These are phyloP conservation scores for Drosophila picticornis DNA, from an alignment of 2,888 invertebrate genomes.

Conservation along the genomic window DNA sequence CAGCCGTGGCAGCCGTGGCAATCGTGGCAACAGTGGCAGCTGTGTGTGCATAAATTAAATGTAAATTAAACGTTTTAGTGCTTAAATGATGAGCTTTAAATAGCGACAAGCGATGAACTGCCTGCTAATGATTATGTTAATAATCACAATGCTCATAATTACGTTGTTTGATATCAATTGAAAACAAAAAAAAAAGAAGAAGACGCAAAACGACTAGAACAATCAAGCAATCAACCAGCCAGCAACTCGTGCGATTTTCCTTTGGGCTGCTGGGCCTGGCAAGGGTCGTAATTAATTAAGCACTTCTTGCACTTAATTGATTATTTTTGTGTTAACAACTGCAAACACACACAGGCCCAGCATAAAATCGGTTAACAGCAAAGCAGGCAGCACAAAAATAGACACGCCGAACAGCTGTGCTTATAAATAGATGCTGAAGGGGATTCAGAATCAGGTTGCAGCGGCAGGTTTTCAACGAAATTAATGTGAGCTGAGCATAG, in stretches of 20 bases:
- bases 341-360: not conserved
- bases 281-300: conserved; percentile 28
- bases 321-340: conserved; percentile 25
- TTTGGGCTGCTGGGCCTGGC: not conserved
- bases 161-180: not conserved
- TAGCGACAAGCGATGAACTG: conserved; percentile 59
- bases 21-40: conserved; percentile 20
- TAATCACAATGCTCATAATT: not conserved
- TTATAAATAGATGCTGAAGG: not conserved
- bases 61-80: conserved; percentile 74
- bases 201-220: not conserved
- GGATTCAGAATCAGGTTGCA: not conserved
- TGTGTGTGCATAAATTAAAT: conserved; percentile 78
- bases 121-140: conserved; percentile 15
- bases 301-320: conserved; percentile 59
- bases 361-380: not conserved
- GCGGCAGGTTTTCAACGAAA: not conserved
- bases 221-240: not conserved
- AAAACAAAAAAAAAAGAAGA: not conserved
- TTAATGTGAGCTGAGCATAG: not conserved
- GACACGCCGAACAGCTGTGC: not conserved
- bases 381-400: not conserved
- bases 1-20: not conserved
- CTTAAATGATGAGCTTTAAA: conserved; percentile 64
- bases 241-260: not conserved